Conservation (phyloP, 2,113 vertebrate species). For the Zonotrichia leucophrys region DNA sequence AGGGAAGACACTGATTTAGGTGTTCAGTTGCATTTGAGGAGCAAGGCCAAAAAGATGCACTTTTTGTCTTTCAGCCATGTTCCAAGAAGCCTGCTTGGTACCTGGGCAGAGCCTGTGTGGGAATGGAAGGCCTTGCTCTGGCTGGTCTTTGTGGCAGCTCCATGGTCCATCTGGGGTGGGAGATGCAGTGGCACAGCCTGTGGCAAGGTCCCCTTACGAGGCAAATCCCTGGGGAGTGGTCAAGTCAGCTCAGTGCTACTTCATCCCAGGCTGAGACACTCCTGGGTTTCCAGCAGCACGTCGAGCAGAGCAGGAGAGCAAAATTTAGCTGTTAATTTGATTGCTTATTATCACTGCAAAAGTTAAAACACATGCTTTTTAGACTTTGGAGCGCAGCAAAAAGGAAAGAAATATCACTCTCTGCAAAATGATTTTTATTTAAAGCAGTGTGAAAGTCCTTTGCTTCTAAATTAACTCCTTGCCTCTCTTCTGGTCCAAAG, state of each 20-base stretch:
- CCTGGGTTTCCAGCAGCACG: neutral
- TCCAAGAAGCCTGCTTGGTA: neutral
- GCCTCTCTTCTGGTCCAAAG: constrained; percentile 23
- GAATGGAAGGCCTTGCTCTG: neutral
- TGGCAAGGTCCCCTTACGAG: neutral
- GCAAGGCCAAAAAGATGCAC: neutral
- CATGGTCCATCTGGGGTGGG: neutral
- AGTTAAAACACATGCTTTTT: constrained; percentile 32
- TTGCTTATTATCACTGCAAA: constrained; percentile 10
- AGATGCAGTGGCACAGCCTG: fast-evolving
- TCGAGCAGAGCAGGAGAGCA: neutral
- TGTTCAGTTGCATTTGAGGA: neutral
- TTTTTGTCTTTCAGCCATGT: neutral
- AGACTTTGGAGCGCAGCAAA: neutral
- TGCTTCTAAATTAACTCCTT: constrained; percentile 34
- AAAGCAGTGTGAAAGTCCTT: neutral
- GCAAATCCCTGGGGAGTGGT: neutral
- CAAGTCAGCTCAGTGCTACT: neutral
- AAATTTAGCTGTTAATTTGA: constrained; percentile 25
- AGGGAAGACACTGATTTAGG: neutral
- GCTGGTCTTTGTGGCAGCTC: neutral
- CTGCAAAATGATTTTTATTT: neutral
- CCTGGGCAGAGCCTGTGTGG: neutral
- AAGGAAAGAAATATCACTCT: constrained; percentile 17
- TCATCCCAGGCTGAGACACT: neutral